Base-by-base conservation (phyloP, 2,113 vertebrate genomes). In the Toxostoma redivivum region DNA sequence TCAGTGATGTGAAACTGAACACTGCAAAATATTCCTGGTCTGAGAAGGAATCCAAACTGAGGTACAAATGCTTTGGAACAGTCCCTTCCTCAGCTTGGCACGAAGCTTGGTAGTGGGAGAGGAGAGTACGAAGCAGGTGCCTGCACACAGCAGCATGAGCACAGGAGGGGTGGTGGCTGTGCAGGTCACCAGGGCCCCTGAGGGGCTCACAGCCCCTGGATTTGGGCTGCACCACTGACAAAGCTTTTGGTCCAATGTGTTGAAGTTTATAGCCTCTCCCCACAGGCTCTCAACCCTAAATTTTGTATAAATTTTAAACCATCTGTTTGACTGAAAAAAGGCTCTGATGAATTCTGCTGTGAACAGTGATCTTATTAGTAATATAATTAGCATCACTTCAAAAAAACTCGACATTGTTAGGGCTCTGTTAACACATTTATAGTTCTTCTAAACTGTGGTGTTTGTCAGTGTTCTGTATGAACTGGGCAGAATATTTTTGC, bases 61-160 rank as follows among this genome's bases (percentile, higher is more conserved):
- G 8, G 31, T 16, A 48, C 25, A 77, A 54, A 25, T 16, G 38
- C 64, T 86, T 45, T 77, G 58, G 76, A 65, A 6, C 8, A 57
- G 33, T 21, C 11, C 1, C 13, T 10, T 58, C 17, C 47, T 15
- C 53, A 6, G 8, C 21, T 3, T 40, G 50, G 9, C 12, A 3
- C 1, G n/a, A 61, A 73, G 60, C 6, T 81, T 44, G 54, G 45
- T 6, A 45, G 45, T 2, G 7, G 50, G 37, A 81, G 25, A 40
- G 24, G n/a, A 33, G 20, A 3, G 12, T 42, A 54, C 70, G 45
- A 3, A 58, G 30, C 51, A 42, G 50, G 42, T 37, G 53, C 45
- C 23, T 2, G 4, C 27, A 6, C 0, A 2, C 5, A 50, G 42
- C 20, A 40, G 50, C 25, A 47, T 0, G 3, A 25, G 12, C 2